A percentile compares a stretch with the other conserved stretches of the same genome.
Conservation (phyloP, 2,888 invertebrate genomes). For the Gymnocheta viridis region DNA sequence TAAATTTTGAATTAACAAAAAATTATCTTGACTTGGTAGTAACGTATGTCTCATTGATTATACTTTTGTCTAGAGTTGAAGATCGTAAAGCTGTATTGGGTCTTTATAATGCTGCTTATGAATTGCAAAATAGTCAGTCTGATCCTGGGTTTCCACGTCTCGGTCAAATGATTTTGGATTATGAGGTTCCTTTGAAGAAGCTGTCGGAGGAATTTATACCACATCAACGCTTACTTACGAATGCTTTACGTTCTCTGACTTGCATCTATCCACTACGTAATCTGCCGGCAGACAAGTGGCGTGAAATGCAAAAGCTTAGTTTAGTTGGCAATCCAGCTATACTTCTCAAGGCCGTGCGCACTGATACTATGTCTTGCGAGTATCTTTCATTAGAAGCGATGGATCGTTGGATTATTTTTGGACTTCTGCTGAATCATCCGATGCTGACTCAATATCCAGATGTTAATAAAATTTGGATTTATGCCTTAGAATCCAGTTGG, state of each 20-base stretch:
- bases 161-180: conserved; percentile 98
- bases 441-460: conserved; percentile 91
- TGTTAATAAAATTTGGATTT: conserved; percentile 94
- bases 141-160: conserved; percentile 96
- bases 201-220: conserved; percentile 98
- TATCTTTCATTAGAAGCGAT: conserved; percentile 96
- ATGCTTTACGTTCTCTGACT: conserved; percentile 93
- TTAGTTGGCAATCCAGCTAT: conserved; percentile 97
- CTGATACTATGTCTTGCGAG: conserved; percentile 98
- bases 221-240: conserved; percentile 92
- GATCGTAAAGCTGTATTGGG: conserved; percentile 98
- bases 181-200: conserved; percentile 97
- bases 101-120: conserved; percentile 98
- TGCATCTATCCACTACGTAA: conserved; percentile 95
- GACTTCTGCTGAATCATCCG: conserved; percentile 94
- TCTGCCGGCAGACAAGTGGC: conserved; percentile 96
- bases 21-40: conserved; percentile 97
- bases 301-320: conserved; percentile 95
- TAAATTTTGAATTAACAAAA: conserved; percentile 98
- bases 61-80: conserved; percentile 97
- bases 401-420: conserved; percentile 98
- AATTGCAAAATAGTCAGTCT: conserved; percentile 94
- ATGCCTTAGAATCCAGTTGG: conserved; percentile 96
- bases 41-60: conserved; percentile 97
- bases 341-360: conserved; percentile 95